These are phyloP conservation scores for Paramacrobiotus metropolitanus DNA, from an alignment of 1,140 invertebrate genomes.

Conservation along the genomic window DNA sequence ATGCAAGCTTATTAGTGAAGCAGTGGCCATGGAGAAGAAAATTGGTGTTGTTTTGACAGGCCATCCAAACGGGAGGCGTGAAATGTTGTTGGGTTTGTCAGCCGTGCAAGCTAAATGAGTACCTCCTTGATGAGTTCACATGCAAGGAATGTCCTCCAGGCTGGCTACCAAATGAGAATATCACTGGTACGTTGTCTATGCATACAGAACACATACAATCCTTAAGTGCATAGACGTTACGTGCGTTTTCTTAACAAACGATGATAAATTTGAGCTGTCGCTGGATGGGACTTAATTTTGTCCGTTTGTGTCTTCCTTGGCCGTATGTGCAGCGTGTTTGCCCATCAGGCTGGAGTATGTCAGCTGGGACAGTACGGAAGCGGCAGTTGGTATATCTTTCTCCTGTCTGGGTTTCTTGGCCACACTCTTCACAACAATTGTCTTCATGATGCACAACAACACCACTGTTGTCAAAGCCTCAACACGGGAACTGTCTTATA, in stretches of 20 bases:
- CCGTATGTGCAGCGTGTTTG: slow-evolving; percentile 31
- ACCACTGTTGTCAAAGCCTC: slow-evolving; percentile 44
- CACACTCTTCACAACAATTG: slow-evolving; percentile 30
- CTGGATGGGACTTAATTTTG: no score
- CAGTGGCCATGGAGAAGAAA: no score
- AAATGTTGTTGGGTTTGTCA: slow-evolving; percentile 49
- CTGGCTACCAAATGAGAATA: slow-evolving; percentile 35
- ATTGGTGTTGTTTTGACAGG: slow-evolving; percentile 24
- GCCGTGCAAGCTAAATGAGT: slow-evolving; percentile 34
- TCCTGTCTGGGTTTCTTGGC: slow-evolving; percentile 35
- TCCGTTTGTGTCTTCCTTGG: no score
- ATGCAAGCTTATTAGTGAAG: no score
- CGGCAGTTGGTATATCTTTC: slow-evolving; percentile 34
- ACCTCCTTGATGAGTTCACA: slow-evolving; percentile 31
- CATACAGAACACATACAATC: no score
- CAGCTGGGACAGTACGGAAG: slow-evolving; percentile 32
- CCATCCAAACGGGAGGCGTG: slow-evolving; percentile 34
- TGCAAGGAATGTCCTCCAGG: slow-evolving; percentile 35
- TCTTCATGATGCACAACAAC: slow-evolving; percentile 38
- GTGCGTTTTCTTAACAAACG: no score
- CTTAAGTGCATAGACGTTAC: no score
- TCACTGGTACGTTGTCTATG: slow-evolving; percentile 28
- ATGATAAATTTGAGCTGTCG: no score
- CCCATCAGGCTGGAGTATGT: slow-evolving; percentile 31
- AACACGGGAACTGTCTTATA: slow-evolving; percentile 39